Percentiles rank a stretch among this genome's conserved stretches.
These are phyloP conservation scores for Glyptemys insculpta DNA, from an alignment of 2,797 vertebrate species.

Conservation along the genomic window DNA sequence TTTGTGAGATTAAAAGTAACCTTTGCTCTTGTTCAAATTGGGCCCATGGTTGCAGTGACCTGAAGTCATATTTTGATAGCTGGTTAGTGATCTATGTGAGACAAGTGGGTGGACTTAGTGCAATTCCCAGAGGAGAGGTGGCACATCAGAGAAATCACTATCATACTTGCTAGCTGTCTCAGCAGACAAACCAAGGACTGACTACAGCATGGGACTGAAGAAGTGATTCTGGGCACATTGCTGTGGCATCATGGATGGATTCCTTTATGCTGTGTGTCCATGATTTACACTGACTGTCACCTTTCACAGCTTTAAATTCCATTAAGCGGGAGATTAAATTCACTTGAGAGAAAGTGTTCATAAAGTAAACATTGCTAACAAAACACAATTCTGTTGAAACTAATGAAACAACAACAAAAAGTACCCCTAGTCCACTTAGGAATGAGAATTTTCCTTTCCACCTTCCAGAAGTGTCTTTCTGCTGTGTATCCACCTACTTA, in stretches of 20 bases:
- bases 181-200: neutral
- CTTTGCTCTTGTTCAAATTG: neutral
- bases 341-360: neutral
- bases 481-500: neutral
- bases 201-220: neutral
- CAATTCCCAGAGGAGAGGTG: slow-evolving; percentile 25
- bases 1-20: neutral
- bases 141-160: neutral
- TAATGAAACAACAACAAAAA: neutral
- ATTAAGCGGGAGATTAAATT: too few species aligned
- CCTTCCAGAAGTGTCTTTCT: neutral
- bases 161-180: neutral
- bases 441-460: neutral
- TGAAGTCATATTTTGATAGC: neutral
- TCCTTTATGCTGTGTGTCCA: neutral
- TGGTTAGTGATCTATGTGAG: slow-evolving; percentile 43
- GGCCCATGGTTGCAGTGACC: neutral
- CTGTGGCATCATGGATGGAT: neutral
- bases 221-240: neutral
- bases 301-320: neutral
- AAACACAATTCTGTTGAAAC: neutral
- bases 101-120: neutral
- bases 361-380: neutral
- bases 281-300: neutral
- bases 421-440: neutral